A percentile compares a stretch with the other conserved stretches of the same genome.
Evolutionary conservation across 2,888 invertebrate species (phyloP).

Genomic region (Prenolepis imparis): DNA sequence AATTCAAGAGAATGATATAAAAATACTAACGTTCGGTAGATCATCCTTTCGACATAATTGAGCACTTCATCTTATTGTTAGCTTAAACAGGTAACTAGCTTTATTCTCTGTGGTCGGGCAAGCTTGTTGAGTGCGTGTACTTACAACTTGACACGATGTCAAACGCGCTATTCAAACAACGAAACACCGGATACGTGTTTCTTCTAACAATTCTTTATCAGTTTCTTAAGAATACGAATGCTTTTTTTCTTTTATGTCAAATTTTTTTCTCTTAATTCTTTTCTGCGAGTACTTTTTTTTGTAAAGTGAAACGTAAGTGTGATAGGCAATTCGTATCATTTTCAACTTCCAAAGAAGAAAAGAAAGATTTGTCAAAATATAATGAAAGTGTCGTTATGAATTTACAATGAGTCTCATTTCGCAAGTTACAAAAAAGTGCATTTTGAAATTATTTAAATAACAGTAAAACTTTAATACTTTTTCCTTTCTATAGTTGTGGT

Average conservation of each 20-base stretch:
- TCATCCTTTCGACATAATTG: background rate
- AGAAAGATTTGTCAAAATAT: background rate
- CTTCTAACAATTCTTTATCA: constrained; percentile 40
- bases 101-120: background rate
- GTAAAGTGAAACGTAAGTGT: constrained; percentile 1
- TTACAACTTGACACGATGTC: constrained; percentile 63
- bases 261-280: background rate
- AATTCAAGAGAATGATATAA: background rate
- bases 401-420: background rate
- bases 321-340: constrained; percentile 2
- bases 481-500: background rate
- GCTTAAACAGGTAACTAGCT: constrained; percentile 21
- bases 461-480: background rate
- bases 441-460: background rate
- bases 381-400: constrained; percentile 10
- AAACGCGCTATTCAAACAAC: constrained; percentile 53
- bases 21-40: background rate
- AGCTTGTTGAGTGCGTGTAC: constrained; percentile 62
- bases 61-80: background rate
- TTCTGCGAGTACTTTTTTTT: background rate
- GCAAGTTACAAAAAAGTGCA: background rate
- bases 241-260: background rate
- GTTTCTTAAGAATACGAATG: background rate
- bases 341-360: constrained; percentile 15
- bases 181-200: constrained; percentile 31